Conservation (phyloP, 1,140 invertebrate species). For the Apis mellifera region DNA sequence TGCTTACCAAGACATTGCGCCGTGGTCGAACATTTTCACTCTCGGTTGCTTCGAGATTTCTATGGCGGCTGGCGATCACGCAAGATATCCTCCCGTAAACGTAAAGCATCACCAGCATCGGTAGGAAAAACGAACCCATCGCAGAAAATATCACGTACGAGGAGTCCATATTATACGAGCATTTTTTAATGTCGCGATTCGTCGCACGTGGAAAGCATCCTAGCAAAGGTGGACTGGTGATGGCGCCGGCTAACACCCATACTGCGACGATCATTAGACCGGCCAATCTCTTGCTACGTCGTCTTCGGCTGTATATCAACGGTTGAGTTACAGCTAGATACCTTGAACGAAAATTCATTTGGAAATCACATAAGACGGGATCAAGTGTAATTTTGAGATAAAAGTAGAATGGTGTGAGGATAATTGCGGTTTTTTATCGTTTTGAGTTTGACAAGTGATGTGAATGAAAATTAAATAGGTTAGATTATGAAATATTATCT, state of each 20-base stretch:
- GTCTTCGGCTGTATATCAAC: slow-evolving; percentile 89
- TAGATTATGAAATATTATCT: no score
- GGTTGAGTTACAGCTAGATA: slow-evolving; percentile 94
- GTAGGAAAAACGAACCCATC: slow-evolving; percentile 96
- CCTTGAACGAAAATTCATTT: slow-evolving; percentile 73
- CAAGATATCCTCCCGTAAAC: slow-evolving; percentile 94
- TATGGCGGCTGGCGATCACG: slow-evolving; percentile 87
- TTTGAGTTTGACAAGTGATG: no score
- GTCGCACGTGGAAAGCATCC: slow-evolving; percentile 83
- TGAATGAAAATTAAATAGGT: no score
- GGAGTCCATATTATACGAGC: slow-evolving; percentile 90
- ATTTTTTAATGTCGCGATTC: slow-evolving; percentile 75
- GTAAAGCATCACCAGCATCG: slow-evolving; percentile 95
- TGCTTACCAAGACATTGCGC: slow-evolving; percentile 52
- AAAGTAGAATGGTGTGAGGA: not conserved
- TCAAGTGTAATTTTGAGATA: not conserved
- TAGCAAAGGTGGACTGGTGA: slow-evolving; percentile 92
- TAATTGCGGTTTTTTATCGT: no score
- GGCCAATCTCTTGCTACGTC: slow-evolving; percentile 89
- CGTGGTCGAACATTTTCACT: slow-evolving; percentile 49
- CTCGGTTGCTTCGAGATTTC: slow-evolving; percentile 72
- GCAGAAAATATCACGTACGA: slow-evolving; percentile 95
- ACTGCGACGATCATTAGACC: slow-evolving; percentile 91
- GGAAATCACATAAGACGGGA: not conserved
- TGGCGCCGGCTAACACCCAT: slow-evolving; percentile 90